Conservation (phyloP, 2,113 vertebrate genomes). For the Egretta garzetta region DNA sequence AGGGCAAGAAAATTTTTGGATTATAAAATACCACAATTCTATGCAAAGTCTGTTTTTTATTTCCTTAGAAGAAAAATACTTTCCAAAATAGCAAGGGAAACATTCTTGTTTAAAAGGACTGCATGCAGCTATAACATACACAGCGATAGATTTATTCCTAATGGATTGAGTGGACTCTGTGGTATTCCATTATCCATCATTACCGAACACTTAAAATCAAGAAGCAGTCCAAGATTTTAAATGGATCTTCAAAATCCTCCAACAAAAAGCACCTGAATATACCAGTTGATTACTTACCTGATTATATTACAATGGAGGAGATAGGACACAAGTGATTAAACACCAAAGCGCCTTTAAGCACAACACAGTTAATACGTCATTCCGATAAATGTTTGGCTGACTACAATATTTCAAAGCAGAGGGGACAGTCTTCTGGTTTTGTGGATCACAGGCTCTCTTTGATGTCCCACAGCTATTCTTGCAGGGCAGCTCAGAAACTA, state of each 20-base stretch:
- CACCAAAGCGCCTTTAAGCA: neutral
- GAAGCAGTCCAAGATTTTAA: neutral
- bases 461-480: slow-evolving; percentile 33
- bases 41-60: neutral
- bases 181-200: neutral
- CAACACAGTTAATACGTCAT: neutral
- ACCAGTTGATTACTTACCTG: neutral
- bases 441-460: slow-evolving; percentile 13
- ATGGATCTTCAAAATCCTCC: neutral
- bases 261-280: neutral
- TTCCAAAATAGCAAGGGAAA: neutral
- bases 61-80: neutral
- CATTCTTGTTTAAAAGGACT: neutral
- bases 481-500: neutral
- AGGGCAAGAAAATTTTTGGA: neutral
- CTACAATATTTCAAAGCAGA: slow-evolving; percentile 16
- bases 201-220: neutral
- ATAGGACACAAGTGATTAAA: slow-evolving; percentile 1
- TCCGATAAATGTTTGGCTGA: neutral
- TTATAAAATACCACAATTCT: slow-evolving; percentile 4
- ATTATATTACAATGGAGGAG: neutral
- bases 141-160: neutral
- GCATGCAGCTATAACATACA: neutral
- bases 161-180: neutral
- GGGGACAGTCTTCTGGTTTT: neutral